A percentile compares a stretch with the other conserved stretches of the same genome.
Evolutionary conservation across 2,113 vertebrate species (phyloP).

Genomic region (Pelecanus crispus): DNA sequence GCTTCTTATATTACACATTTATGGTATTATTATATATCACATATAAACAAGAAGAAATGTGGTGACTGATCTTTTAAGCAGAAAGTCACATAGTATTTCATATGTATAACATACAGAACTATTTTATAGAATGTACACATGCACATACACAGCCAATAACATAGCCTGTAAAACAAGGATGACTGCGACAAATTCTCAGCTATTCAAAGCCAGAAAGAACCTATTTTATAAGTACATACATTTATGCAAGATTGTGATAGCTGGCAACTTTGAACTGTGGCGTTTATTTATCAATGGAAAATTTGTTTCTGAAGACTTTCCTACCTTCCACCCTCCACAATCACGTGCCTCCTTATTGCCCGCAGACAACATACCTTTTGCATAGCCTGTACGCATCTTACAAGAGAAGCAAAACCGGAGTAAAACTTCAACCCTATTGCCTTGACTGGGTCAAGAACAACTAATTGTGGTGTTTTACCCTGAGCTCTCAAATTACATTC

Average conservation of each 20-base stretch:
- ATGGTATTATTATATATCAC: neutral
- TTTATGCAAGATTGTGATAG: neutral
- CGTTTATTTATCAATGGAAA: neutral
- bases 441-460: neutral
- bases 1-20: neutral
- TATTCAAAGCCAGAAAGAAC: neutral
- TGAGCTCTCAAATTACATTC: rapidly evolving
- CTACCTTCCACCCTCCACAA: neutral
- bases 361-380: rapidly evolving
- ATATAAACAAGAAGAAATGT: neutral
- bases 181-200: neutral
- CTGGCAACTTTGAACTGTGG: neutral
- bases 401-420: neutral
- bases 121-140: neutral
- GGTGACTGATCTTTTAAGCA: neutral
- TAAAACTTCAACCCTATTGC: neutral
- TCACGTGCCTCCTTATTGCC: rapidly evolving
- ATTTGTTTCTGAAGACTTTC: neutral
- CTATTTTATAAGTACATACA: neutral
- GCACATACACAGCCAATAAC: neutral
- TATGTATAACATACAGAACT: neutral
- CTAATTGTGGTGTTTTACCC: neutral
- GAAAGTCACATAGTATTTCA: neutral
- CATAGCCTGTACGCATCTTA: neutral
- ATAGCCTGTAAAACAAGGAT: neutral